Conservation (phyloP, 2,797 vertebrate species). For the Sebastes wilsoni region DNA sequence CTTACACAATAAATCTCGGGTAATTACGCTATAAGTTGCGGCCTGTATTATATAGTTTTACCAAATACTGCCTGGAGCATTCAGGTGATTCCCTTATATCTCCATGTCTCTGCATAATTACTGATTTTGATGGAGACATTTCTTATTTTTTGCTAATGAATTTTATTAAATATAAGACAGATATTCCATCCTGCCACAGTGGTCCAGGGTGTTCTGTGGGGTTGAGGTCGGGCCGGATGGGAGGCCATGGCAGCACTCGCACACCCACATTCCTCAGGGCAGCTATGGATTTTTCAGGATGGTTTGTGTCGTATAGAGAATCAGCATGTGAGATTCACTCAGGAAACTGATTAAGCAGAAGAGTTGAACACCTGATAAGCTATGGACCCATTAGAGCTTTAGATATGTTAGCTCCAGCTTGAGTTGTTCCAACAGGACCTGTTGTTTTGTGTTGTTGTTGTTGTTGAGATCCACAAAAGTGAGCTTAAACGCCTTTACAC, state of each 20-base stretch:
- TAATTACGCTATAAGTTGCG: not conserved
- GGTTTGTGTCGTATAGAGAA: not conserved
- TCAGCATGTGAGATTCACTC: not conserved
- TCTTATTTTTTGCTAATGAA: not conserved
- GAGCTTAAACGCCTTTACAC: not conserved
- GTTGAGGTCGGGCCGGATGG: not conserved
- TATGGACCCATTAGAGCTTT: not conserved
- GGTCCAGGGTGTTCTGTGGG: not conserved
- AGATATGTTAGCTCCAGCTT: not conserved
- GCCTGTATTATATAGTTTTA: not conserved
- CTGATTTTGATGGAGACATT: not conserved
- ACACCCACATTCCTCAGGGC: not conserved
- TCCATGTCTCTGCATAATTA: not conserved
- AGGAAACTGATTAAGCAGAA: not conserved
- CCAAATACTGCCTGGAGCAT: not conserved
- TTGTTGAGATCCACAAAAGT: not conserved
- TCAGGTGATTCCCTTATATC: not conserved
- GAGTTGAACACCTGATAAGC: not conserved
- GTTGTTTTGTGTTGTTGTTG: not conserved
- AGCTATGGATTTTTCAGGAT: not conserved
- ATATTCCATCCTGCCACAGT: not conserved
- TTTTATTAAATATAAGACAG: not conserved
- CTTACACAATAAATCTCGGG: not conserved
- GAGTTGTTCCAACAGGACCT: not conserved
- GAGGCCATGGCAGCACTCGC: not conserved